Conservation (phyloP, 2,113 vertebrate genomes). For the Leucoraja erinaceus region DNA sequence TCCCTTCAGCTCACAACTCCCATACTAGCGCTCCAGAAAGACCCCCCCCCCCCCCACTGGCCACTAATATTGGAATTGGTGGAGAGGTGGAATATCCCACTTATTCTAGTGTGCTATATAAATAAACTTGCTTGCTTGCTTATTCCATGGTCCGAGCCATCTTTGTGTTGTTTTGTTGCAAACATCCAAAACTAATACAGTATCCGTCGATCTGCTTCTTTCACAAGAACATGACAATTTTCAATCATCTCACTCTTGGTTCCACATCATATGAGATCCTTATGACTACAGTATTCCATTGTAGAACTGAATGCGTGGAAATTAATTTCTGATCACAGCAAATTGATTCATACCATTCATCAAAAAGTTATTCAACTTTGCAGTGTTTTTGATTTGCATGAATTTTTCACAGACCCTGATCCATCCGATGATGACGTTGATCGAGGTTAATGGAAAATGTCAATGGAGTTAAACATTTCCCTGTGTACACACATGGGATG, state of each 20-base stretch:
- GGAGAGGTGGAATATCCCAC: too few relatives aligned
- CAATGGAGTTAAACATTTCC: too few relatives aligned
- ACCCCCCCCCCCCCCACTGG: too few relatives aligned
- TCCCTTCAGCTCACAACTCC: too few relatives aligned
- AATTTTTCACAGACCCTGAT: neutral
- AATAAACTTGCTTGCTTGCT: neutral
- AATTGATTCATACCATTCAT: too few relatives aligned
- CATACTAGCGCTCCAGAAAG: too few relatives aligned
- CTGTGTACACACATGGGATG: too few relatives aligned
- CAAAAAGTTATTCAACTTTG: neutral
- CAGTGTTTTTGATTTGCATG: neutral
- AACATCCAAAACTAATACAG: neutral
- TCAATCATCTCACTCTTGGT: neutral
- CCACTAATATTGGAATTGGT: too few relatives aligned
- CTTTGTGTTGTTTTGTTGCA: neutral
- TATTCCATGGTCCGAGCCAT: neutral
- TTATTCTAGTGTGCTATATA: too few relatives aligned
- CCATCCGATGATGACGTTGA: neutral
- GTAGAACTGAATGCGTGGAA: neutral
- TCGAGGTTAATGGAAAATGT: neutral
- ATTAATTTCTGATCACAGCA: neutral
- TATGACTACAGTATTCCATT: neutral
- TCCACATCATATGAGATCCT: neutral
- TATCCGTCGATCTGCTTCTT: neutral
- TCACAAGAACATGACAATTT: neutral